phyloP scores from a whole-genome alignment of 1,140 invertebrate species.

The Protaetia brevitarsis region DNA sequence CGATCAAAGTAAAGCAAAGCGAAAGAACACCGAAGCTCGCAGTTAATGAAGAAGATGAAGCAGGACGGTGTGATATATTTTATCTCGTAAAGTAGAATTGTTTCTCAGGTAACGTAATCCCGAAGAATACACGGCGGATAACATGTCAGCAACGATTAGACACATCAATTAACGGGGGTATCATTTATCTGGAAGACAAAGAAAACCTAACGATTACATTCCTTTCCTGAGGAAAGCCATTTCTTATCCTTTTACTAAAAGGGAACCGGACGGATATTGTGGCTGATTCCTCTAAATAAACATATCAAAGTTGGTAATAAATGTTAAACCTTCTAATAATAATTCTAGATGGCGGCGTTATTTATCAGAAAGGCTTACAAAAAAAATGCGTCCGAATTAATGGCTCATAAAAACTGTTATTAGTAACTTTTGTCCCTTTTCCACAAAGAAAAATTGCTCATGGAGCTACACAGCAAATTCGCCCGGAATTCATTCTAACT shows the following conservation, averaged over 20 bases:
- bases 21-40: not conserved
- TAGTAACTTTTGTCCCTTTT: not conserved
- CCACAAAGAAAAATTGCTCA: too few species aligned
- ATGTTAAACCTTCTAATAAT: not conserved
- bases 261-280: not conserved
- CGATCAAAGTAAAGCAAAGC: conserved; percentile 2
- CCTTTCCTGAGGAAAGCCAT: conserved; percentile 11
- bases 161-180: conserved; percentile 24
- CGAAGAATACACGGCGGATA: conserved; percentile 24
- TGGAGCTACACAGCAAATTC: too few species aligned
- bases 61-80: conserved; percentile 10
- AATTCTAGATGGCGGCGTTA: not conserved
- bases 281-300: conserved; percentile 13
- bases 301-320: conserved; percentile 13
- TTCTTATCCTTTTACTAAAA: conserved; percentile 10
- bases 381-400: not conserved
- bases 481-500: too few species aligned
- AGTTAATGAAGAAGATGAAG: not conserved
- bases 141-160: conserved; percentile 25
- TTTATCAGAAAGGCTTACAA: not conserved
- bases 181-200: conserved; percentile 24
- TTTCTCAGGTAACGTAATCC: conserved; percentile 26
- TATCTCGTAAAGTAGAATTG: conserved; percentile 21
- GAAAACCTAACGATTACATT: conserved; percentile 20
- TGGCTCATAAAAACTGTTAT: conserved; percentile 4